Evolutionary conservation across 1,140 invertebrate species (phyloP).

Genomic region (Plutomurus gul): DNA sequence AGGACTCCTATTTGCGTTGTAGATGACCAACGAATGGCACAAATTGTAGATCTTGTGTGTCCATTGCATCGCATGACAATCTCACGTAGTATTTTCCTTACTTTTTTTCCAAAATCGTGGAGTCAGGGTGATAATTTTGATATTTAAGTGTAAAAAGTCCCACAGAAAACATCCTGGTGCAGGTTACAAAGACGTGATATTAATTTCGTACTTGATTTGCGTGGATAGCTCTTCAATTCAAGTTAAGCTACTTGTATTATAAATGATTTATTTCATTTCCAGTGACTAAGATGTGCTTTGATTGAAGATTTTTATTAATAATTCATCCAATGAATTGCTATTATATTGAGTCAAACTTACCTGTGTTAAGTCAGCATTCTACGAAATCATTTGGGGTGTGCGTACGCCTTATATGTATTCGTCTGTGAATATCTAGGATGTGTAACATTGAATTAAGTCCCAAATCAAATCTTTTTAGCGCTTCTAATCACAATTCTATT

Average conservation of each 20-base stretch:
- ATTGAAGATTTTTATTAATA: too few species aligned
- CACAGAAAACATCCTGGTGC: conserved; percentile 6
- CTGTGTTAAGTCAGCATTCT: not conserved
- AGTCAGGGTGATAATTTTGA: conserved; percentile 1
- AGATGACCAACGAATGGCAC: not conserved
- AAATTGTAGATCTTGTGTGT: not conserved
- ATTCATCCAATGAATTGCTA: too few species aligned
- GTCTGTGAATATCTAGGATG: not conserved
- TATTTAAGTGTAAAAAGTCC: not conserved
- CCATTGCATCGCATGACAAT: conserved; percentile 10
- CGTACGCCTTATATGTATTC: not conserved
- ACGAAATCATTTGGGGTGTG: too few species aligned
- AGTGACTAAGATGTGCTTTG: not conserved
- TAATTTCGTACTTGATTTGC: conserved; percentile 11
- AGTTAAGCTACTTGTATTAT: not conserved
- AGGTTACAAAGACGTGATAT: not conserved
- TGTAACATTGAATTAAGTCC: not conserved
- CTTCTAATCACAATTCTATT: not conserved
- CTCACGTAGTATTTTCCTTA: not conserved
- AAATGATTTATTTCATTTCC: not conserved
- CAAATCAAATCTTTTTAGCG: not conserved
- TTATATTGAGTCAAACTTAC: not conserved
- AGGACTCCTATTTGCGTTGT: not conserved
- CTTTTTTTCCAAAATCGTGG: not conserved
- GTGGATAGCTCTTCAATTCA: too few species aligned